These are phyloP conservation scores for Mesoclemmys tuberculata DNA, from an alignment of 2,113 vertebrate species.

Conservation along the genomic window DNA sequence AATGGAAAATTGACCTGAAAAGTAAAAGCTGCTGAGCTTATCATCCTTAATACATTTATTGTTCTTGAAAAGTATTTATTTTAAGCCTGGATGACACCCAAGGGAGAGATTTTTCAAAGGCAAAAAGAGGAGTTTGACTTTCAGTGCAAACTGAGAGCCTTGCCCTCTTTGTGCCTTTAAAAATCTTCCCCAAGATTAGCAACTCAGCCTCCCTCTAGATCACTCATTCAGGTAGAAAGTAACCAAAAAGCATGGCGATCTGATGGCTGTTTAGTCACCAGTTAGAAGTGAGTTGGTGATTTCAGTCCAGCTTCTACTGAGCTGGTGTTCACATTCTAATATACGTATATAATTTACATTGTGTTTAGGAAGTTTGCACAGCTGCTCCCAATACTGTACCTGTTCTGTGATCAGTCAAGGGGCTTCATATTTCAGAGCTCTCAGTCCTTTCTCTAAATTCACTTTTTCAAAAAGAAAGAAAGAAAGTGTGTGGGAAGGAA, in stretches of 20 bases:
- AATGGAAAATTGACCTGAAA: not conserved
- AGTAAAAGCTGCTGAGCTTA: not conserved
- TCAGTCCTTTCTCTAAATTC: slow-evolving; percentile 4
- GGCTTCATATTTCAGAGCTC: slow-evolving; percentile 23
- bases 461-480: not conserved
- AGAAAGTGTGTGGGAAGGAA: not conserved
- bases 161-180: not conserved
- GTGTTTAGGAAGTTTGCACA: not conserved
- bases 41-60: not conserved
- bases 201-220: not conserved
- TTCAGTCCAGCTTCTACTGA: too few relatives aligned
- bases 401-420: not conserved
- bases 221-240: not conserved
- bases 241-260: not conserved
- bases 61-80: not conserved
- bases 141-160: not conserved
- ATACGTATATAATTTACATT: not conserved
- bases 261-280: not conserved
- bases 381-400: not conserved
- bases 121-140: not conserved
- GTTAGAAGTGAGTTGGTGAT: too few relatives aligned
- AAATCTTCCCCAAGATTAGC: fast-evolving
- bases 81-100: not conserved
- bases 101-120: not conserved
- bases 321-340: too few relatives aligned